Conservation (phyloP, 1,140 invertebrate species). For the Notospermus geniculatus region DNA sequence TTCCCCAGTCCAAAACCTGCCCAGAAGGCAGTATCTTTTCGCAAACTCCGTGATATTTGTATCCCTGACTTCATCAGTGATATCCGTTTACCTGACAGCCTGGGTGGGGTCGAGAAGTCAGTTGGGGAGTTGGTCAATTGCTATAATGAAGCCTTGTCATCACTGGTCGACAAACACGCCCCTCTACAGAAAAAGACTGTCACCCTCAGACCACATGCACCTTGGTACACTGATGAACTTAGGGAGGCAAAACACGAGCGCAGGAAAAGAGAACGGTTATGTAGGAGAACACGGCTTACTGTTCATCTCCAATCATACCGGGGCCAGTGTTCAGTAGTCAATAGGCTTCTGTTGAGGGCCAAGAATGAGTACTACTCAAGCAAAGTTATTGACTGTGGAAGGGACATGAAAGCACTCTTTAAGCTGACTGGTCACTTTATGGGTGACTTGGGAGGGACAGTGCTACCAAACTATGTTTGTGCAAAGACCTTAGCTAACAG, state of each 20-base stretch:
- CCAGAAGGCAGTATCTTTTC: not conserved
- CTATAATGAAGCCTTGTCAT: not conserved
- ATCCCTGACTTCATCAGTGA: not conserved
- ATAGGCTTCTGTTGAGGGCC: not conserved
- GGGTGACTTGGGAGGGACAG: not conserved
- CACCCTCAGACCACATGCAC: no score
- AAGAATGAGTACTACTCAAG: not conserved
- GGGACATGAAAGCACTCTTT: no score
- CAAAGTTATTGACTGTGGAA: slow-evolving; percentile 1
- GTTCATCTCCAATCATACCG: not conserved
- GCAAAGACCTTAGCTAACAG: not conserved
- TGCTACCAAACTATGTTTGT: not conserved
- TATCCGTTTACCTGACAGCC: not conserved
- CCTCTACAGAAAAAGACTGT: not conserved
- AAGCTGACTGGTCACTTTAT: not conserved
- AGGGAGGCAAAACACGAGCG: no score
- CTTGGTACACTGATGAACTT: no score
- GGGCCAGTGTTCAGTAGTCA: no score
- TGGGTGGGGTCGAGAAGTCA: not conserved
- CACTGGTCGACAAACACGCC: not conserved
- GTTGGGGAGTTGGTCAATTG: not conserved
- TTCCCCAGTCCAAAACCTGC: not conserved
- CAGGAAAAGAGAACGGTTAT: not conserved
- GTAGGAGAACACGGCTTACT: not conserved
- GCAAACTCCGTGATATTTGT: not conserved